These are phyloP conservation scores for Labroides dimidiatus DNA, from an alignment of 2,797 vertebrate species.

Conservation along the genomic window DNA sequence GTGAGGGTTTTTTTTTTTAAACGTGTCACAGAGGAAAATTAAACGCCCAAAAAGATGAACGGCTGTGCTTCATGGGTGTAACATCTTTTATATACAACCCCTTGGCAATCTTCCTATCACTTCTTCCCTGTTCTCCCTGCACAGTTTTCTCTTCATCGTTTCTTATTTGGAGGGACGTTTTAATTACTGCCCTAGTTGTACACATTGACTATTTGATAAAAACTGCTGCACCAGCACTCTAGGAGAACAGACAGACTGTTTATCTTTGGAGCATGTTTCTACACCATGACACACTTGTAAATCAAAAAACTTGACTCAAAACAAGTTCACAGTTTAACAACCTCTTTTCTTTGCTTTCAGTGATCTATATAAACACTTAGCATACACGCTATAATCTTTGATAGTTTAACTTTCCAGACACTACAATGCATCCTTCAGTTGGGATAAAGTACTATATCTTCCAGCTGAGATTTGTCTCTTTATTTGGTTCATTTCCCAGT, in stretches of 20 bases:
- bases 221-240: conserved; percentile 16
- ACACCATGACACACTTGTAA: too few species aligned
- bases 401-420: not conserved
- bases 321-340: not conserved
- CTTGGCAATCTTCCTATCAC: not conserved
- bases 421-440: too few species aligned
- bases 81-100: not conserved
- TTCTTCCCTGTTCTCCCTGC: not conserved
- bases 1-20: too few species aligned
- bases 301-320: not conserved
- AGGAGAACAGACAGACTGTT: conserved; percentile 18
- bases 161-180: conserved; percentile 6
- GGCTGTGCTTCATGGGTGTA: conserved; percentile 14
- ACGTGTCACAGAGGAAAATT: not conserved
- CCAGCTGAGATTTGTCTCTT: too few species aligned
- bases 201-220: conserved; percentile 34
- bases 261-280: too few species aligned
- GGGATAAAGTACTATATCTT: too few species aligned
- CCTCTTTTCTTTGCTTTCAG: not conserved
- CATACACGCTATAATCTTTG: too few species aligned
- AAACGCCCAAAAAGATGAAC: conserved; percentile 7
- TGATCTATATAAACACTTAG: not conserved
- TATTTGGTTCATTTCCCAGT: too few species aligned
- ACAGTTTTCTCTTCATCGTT: conserved; percentile 1
- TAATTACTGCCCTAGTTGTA: conserved; percentile 11